These are phyloP conservation scores for Lymantria monacha DNA, from an alignment of 2,888 invertebrate species.

Conservation along the genomic window DNA sequence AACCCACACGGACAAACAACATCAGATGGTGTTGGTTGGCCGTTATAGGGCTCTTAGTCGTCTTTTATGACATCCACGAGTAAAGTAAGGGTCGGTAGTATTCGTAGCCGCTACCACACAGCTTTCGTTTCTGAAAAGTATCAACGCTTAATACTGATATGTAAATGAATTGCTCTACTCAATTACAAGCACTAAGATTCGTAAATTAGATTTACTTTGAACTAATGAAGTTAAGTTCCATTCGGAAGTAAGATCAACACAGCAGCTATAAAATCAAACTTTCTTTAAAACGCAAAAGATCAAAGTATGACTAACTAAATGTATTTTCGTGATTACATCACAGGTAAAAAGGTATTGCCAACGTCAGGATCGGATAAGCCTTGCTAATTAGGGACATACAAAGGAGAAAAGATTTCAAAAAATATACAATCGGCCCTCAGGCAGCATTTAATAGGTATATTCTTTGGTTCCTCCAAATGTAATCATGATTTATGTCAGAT, in stretches of 20 bases:
- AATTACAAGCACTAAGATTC: too few relatives aligned
- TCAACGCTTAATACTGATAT: too few relatives aligned
- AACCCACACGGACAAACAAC: too few relatives aligned
- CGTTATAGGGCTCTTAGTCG: too few relatives aligned
- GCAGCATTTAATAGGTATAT: not conserved
- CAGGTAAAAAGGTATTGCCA: slow-evolving; percentile 14
- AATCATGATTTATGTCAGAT: not conserved
- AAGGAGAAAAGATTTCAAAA: slow-evolving; percentile 5
- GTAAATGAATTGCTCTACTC: too few relatives aligned
- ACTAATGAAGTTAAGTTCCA: not conserved
- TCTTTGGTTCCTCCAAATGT: slow-evolving; percentile 4
- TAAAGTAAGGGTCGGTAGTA: too few relatives aligned
- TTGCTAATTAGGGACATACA: slow-evolving; percentile 20
- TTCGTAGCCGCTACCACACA: too few relatives aligned
- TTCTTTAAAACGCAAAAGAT: slow-evolving; percentile 10
- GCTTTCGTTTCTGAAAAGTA: too few relatives aligned
- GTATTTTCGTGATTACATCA: slow-evolving; percentile 17
- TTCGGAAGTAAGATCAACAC: not conserved
- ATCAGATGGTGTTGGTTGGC: too few relatives aligned
- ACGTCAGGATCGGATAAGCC: slow-evolving; percentile 28
- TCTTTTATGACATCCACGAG: too few relatives aligned
- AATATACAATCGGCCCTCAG: slow-evolving; percentile 1
- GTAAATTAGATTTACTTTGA: not conserved
- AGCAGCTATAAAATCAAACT: not conserved
- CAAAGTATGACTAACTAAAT: slow-evolving; percentile 15